phyloP scores from a whole-genome alignment of 2,797 vertebrate species.

The Dendrocincla fuliginosa region DNA sequence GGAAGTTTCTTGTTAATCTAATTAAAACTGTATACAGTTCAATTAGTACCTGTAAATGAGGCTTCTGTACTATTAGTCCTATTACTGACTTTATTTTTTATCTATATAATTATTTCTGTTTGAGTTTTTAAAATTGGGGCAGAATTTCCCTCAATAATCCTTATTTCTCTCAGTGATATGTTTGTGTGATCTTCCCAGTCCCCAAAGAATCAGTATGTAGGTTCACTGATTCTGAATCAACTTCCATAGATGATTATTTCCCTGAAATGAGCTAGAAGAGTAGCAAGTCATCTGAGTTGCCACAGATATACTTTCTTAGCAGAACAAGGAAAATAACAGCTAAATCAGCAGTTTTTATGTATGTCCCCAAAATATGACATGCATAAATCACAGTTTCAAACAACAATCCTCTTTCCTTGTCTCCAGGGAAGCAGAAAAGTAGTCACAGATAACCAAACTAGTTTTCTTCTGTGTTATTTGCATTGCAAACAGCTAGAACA shows the following conservation, averaged over 20 bases:
- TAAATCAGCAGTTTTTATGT: neutral
- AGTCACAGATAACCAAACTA: neutral
- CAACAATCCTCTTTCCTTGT: neutral
- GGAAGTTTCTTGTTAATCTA: neutral
- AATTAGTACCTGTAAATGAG: neutral
- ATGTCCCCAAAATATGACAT: neutral
- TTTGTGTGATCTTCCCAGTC: neutral
- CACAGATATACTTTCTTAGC: neutral
- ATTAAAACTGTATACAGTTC: neutral
- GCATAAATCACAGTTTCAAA: neutral
- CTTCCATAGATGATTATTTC: neutral
- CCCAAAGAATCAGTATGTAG: neutral
- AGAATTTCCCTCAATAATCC: neutral
- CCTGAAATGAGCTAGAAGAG: neutral
- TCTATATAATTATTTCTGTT: neutral
- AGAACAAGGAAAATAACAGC: neutral
- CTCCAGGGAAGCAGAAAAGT: neutral
- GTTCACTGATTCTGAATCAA: neutral
- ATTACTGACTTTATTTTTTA: neutral
- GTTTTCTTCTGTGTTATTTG: neutral
- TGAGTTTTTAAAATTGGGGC: neutral
- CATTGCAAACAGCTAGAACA: constrained; percentile 4
- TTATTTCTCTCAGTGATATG: neutral
- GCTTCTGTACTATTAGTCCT: neutral
- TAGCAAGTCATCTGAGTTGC: neutral